Base-by-base conservation (phyloP, 92 coral and sea anemone species). In the Paramuricea clavata region DNA sequence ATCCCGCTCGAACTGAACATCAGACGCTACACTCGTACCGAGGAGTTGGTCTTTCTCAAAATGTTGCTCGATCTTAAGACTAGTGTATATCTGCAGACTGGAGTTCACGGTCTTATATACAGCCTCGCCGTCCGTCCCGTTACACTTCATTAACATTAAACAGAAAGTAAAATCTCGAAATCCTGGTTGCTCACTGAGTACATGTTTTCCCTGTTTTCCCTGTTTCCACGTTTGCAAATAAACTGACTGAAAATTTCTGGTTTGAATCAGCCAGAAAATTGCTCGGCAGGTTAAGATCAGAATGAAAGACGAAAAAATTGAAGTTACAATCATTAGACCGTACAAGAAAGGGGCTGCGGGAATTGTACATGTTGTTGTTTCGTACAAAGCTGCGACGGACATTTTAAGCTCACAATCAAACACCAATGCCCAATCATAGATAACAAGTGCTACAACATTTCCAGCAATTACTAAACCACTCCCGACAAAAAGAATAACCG, bases 281-380 rank as follows among this genome's bases (percentile, higher is more conserved):
- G 84, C 84, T 12, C 84, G 64, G 12, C 33, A 21, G 9, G 84
- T 79, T 5, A 79, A 39, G 17, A 79, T 23, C 4, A 79, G 22
- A 15, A 79, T 42, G 34, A 59, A 79, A 60, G 28, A 30, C 1
- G 71, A 67, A 17, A 79, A 79, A 16, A 10, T 65, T 3, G 84
- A 6, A 32, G 54, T 79, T 0, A 79, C 36, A 28, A 79, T 39
- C 84, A 79, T 79, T 2, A 79, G 22, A 79, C 84, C 73, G 72
- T 79, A 79, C 73, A 79, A 39, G 65, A 79, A 79, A 44, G 84
- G 84, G 13, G 84, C 84, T 25, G 84, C 84, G 15, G 84, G 84
- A 61, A 79, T 79, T n/a, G 84, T 79, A 32, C 84, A 79, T 7
- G 50, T 61, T 34, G 84, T 57, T 27, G 34, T 26, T 3, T 59